Evolutionary conservation across 1,140 invertebrate species (phyloP).

Genomic region (Lordiphosa clarofinis): DNA sequence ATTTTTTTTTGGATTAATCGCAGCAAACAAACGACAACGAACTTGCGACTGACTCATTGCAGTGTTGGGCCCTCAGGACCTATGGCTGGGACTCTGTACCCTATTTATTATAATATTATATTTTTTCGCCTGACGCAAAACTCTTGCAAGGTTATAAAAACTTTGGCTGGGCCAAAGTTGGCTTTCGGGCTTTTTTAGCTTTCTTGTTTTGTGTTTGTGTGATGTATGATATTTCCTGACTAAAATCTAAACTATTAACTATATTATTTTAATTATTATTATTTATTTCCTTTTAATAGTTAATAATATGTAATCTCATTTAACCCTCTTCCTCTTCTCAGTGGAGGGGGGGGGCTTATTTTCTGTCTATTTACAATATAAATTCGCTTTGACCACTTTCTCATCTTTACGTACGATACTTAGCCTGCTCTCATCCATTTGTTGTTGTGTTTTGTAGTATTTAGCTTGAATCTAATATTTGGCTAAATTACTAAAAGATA

Average conservation of each 20-base stretch:
- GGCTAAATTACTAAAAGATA: slow-evolving; percentile 73
- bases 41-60: too few relatives aligned
- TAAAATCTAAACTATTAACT: slow-evolving; percentile 65
- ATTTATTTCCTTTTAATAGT: slow-evolving; percentile 25
- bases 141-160: slow-evolving; percentile 30
- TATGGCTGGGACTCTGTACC: too few relatives aligned
- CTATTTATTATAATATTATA: too few relatives aligned
- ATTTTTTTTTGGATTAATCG: too few relatives aligned
- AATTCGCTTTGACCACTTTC: slow-evolving; percentile 69
- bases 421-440: slow-evolving; percentile 53
- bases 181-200: neutral
- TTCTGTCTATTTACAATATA: slow-evolving; percentile 69
- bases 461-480: slow-evolving; percentile 66
- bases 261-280: slow-evolving; percentile 19
- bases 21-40: too few relatives aligned
- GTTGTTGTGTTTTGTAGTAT: slow-evolving; percentile 25
- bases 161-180: neutral
- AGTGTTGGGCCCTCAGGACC: too few relatives aligned
- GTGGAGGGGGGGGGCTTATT: slow-evolving; percentile 36
- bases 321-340: slow-evolving; percentile 42
- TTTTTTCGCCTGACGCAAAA: slow-evolving; percentile 27
- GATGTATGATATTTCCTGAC: slow-evolving; percentile 30
- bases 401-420: slow-evolving; percentile 44
- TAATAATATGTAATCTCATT: slow-evolving; percentile 63
- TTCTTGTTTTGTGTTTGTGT: slow-evolving; percentile 4